Evolutionary conservation across 2,888 invertebrate species (phyloP).

Genomic region (Pammene aurita): DNA sequence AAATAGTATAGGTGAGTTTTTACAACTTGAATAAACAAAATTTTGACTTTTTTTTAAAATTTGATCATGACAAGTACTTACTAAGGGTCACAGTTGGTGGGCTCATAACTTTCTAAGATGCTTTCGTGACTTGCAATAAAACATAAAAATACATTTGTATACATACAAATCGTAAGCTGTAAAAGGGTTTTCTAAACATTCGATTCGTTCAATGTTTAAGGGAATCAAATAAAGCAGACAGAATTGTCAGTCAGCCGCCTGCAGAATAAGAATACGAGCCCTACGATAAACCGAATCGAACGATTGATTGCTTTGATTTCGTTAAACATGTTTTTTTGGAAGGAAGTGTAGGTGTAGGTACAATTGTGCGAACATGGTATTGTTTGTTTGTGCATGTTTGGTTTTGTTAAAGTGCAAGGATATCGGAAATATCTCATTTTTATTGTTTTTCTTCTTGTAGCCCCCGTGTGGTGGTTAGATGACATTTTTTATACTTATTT

Average conservation of each 20-base stretch:
- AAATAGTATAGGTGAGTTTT: too few relatives aligned
- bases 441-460: too few relatives aligned
- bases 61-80: too few relatives aligned
- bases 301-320: constrained; percentile 37
- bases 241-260: constrained; percentile 52
- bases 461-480: too few relatives aligned
- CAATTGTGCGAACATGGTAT: neutral
- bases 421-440: neutral
- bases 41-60: too few relatives aligned
- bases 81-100: too few relatives aligned
- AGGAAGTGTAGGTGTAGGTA: neutral
- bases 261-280: constrained; percentile 50
- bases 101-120: too few relatives aligned
- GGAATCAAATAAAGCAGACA: constrained; percentile 58
- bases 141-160: neutral
- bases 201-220: constrained; percentile 48
- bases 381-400: neutral
- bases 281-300: constrained; percentile 37
- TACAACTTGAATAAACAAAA: too few relatives aligned
- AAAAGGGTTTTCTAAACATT: constrained; percentile 31
- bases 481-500: too few relatives aligned
- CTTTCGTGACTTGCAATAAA: too few relatives aligned
- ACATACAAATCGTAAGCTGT: constrained; percentile 27
- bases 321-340: constrained; percentile 12
- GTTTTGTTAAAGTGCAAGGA: neutral